These are phyloP conservation scores for Phenganax stokvisi DNA, from an alignment of 92 coral and sea anemone species.

Conservation along the genomic window DNA sequence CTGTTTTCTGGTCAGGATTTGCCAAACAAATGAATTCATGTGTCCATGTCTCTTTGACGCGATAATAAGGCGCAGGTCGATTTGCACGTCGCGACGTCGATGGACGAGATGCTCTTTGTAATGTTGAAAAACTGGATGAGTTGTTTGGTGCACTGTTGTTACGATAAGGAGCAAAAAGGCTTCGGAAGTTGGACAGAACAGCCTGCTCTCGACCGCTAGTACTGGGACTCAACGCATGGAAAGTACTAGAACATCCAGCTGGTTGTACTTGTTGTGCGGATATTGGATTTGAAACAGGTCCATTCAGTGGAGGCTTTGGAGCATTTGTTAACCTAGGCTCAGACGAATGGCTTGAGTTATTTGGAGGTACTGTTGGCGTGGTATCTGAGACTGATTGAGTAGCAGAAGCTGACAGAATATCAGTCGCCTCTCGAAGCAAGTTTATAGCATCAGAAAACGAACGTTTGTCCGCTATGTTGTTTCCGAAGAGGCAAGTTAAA, in stretches of 20 bases:
- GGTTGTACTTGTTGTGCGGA: not conserved
- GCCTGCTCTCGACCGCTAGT: not conserved
- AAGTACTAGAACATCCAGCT: not conserved
- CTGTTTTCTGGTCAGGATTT: conserved; percentile 8
- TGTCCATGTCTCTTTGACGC: conserved; percentile 9
- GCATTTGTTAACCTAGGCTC: not conserved
- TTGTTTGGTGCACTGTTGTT: not conserved
- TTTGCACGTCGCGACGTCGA: not conserved
- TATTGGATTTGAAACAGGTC: not conserved
- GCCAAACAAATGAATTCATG: conserved; percentile 14
- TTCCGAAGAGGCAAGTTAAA: not conserved
- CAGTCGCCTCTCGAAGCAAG: conserved; percentile 2
- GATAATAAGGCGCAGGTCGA: not conserved
- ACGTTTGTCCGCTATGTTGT: not conserved
- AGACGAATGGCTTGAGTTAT: too few relatives aligned
- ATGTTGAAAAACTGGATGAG: not conserved
- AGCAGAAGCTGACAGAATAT: not conserved
- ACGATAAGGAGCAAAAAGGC: not conserved
- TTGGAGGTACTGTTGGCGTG: too few relatives aligned
- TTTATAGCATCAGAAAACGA: not conserved
- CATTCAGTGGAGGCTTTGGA: not conserved
- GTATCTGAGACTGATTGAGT: too few relatives aligned
- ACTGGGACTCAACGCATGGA: not conserved
- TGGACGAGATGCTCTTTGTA: conserved; percentile 3
- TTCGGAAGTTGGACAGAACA: conserved; percentile 8